Evolutionary conservation across 2,113 vertebrate species (phyloP).

Genomic region (Xiphias gladius): DNA sequence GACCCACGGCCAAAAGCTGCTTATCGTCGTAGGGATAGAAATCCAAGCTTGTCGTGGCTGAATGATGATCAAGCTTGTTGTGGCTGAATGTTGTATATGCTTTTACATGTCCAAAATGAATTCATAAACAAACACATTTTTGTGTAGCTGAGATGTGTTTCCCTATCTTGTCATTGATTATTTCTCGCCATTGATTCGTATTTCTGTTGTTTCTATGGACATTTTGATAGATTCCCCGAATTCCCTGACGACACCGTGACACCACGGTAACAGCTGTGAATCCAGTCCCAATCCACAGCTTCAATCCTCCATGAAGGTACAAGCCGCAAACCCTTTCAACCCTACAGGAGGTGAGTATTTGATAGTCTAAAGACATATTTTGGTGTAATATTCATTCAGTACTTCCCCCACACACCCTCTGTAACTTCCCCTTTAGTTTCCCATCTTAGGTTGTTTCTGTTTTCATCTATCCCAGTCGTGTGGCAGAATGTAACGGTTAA

Average conservation of each 20-base stretch:
- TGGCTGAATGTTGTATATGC: too few relatives aligned
- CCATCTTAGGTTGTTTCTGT: not conserved
- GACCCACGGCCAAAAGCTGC: too few relatives aligned
- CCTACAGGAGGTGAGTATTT: not conserved
- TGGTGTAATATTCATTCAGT: not conserved
- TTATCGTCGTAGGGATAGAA: too few relatives aligned
- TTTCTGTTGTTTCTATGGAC: not conserved
- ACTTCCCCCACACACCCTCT: not conserved
- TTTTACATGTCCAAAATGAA: too few relatives aligned
- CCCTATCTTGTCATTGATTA: not conserved
- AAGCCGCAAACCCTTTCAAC: not conserved
- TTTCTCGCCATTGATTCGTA: not conserved
- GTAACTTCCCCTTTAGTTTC: not conserved
- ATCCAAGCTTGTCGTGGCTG: too few relatives aligned
- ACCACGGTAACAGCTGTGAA: not conserved
- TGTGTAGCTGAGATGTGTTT: not conserved
- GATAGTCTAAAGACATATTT: not conserved
- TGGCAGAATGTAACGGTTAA: not conserved
- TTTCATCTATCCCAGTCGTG: conserved; percentile 8
- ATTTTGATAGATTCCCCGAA: not conserved
- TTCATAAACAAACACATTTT: too few relatives aligned
- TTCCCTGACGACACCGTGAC: not conserved
- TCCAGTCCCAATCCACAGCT: not conserved
- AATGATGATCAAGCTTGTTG: too few relatives aligned
- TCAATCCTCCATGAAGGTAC: not conserved